phyloP scores from a whole-genome alignment of 2,888 invertebrate species.

The Enoplolaimus lenunculus region DNA sequence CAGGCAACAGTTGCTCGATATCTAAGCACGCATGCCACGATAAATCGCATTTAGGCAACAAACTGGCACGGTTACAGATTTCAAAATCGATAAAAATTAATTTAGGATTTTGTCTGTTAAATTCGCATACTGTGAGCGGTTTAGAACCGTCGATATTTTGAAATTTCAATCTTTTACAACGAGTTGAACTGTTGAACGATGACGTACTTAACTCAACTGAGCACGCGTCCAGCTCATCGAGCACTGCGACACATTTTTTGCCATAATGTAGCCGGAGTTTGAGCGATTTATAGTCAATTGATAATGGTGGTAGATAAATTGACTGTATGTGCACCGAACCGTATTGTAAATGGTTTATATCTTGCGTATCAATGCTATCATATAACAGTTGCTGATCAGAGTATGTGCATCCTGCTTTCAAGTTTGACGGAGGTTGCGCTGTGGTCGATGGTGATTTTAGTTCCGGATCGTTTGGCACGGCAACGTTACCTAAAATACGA shows the following conservation, averaged over 20 bases:
- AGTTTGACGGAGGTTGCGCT: no score
- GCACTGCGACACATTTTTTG: neutral
- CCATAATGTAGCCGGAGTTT: constrained; percentile 13
- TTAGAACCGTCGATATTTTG: constrained; percentile 18
- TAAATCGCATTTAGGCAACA: neutral
- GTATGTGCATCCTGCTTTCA: no score
- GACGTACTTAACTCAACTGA: neutral
- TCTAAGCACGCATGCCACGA: constrained; percentile 15
- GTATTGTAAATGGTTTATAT: no score
- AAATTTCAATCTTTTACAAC: constrained; percentile 4
- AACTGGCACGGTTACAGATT: neutral
- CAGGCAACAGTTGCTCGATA: constrained; percentile 10
- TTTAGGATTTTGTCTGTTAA: constrained; percentile 8
- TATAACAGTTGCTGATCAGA: no score
- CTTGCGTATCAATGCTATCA: no score
- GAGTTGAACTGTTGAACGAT: neutral
- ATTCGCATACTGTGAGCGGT: neutral
- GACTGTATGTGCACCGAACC: no score
- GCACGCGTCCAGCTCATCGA: constrained; percentile 14
- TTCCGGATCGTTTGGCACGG: no score
- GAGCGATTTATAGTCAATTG: no score
- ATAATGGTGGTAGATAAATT: no score
- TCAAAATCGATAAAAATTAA: constrained; percentile 13
- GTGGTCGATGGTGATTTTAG: no score
- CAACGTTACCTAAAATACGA: no score